These are phyloP conservation scores for Irena cyanogastra DNA, from an alignment of 2,113 vertebrate species.

Conservation along the genomic window DNA sequence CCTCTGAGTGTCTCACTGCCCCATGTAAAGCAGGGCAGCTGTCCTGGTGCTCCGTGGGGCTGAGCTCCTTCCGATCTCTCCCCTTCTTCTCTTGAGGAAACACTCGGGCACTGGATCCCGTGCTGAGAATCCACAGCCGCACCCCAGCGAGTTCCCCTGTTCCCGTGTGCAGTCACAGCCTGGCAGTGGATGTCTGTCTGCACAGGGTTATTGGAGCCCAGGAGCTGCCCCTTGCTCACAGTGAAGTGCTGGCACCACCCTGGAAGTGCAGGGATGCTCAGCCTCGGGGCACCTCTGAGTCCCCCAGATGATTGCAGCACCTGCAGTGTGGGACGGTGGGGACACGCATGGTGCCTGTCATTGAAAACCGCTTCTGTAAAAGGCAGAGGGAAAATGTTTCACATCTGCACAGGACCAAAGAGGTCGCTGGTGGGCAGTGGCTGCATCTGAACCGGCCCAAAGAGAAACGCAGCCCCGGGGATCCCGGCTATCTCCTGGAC, in stretches of 20 bases:
- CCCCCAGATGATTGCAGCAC: not conserved
- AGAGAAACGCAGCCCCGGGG: not conserved
- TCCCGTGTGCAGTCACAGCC: not conserved
- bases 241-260: not conserved
- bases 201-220: not conserved
- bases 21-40: not conserved
- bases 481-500: not conserved
- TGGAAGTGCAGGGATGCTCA: not conserved
- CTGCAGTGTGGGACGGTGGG: accelerated
- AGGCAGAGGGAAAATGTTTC: not conserved
- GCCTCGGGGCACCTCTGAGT: not conserved
- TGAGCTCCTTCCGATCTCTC: not conserved
- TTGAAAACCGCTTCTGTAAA: not conserved
- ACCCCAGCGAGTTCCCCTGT: not conserved
- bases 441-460: not conserved
- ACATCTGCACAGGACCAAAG: not conserved
- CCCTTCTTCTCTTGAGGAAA: not conserved
- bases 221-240: not conserved
- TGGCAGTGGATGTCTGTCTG: not conserved
- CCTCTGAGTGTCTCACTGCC: not conserved
- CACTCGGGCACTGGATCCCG: accelerated
- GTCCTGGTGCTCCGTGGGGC: not conserved
- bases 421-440: not conserved
- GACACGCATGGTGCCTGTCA: not conserved
- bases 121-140: accelerated